phyloP scores from a whole-genome alignment of 2,797 vertebrate species.

The Acropternis orthonyx region DNA sequence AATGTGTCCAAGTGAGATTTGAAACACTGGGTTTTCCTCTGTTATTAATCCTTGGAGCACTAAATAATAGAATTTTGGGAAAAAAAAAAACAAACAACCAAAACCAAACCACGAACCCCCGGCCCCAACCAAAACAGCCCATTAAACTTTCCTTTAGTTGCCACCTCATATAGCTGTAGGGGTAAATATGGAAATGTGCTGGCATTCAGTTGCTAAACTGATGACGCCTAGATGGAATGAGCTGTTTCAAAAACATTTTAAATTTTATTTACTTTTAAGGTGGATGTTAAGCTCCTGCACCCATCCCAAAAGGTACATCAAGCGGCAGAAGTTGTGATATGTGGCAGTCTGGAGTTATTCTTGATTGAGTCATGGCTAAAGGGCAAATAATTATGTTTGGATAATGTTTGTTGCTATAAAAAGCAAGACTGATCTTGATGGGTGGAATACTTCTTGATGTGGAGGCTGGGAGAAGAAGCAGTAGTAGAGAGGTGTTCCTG shows the following conservation, averaged over 20 bases:
- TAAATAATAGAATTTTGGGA: not conserved
- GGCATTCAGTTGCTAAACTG: not conserved
- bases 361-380: not conserved
- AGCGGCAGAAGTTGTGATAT: not conserved
- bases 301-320: not conserved
- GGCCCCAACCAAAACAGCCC: rapidly evolving
- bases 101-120: not conserved
- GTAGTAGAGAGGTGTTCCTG: not conserved
- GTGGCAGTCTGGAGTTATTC: not conserved
- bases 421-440: not conserved
- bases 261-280: not conserved
- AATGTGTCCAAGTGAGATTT: not conserved
- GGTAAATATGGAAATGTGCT: not conserved
- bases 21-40: rapidly evolving
- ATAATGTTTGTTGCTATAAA: not conserved
- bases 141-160: not conserved
- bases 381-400: not conserved
- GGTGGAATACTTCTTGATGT: not conserved
- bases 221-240: not conserved
- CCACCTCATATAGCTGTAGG: not conserved
- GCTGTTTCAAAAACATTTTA: not conserved
- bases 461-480: not conserved
- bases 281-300: not conserved
- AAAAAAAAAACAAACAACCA: not conserved
- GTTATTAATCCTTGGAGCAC: not conserved